Evolutionary conservation across 2,113 vertebrate species (phyloP).

Genomic region (Xiphophorus hellerii): DNA sequence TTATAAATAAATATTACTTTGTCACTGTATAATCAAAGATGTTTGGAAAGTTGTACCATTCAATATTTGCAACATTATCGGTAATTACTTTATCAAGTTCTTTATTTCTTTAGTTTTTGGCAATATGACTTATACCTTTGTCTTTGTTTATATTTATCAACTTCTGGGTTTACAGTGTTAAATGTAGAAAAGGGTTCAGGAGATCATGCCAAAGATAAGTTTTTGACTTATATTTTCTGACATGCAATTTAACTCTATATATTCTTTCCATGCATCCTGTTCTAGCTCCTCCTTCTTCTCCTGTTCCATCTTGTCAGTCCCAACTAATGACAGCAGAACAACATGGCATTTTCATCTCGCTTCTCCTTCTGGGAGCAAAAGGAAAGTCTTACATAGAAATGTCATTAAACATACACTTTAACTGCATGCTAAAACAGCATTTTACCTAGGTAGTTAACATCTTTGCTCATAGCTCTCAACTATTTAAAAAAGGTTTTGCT

Average conservation of each 20-base stretch:
- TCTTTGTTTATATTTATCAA: too few relatives aligned
- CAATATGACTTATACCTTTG: too few relatives aligned
- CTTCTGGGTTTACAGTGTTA: too few relatives aligned
- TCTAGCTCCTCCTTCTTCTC: slow-evolving; percentile 34
- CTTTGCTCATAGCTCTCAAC: slow-evolving; percentile 8
- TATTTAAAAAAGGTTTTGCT: not conserved
- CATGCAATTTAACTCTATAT: not conserved
- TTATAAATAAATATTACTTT: too few relatives aligned
- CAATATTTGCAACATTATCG: too few relatives aligned
- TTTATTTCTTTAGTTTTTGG: too few relatives aligned
- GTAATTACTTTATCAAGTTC: too few relatives aligned
- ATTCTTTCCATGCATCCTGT: slow-evolving; percentile 36
- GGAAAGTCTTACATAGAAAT: slow-evolving; percentile 87
- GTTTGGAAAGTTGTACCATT: too few relatives aligned
- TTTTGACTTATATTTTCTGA: not conserved
- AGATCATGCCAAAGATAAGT: too few relatives aligned
- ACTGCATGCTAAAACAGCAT: slow-evolving; percentile 52
- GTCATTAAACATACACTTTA: slow-evolving; percentile 28
- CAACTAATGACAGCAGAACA: slow-evolving; percentile 79
- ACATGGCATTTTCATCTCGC: slow-evolving; percentile 97
- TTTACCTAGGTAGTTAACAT: slow-evolving; percentile 23
- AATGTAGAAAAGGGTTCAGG: too few relatives aligned
- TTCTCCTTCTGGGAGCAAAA: slow-evolving; percentile 99
- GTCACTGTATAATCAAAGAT: too few relatives aligned
- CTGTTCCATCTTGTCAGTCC: slow-evolving; percentile 54